Base-by-base conservation (phyloP, 2,797 vertebrate species). In the Brachyalestes nurse region DNA sequence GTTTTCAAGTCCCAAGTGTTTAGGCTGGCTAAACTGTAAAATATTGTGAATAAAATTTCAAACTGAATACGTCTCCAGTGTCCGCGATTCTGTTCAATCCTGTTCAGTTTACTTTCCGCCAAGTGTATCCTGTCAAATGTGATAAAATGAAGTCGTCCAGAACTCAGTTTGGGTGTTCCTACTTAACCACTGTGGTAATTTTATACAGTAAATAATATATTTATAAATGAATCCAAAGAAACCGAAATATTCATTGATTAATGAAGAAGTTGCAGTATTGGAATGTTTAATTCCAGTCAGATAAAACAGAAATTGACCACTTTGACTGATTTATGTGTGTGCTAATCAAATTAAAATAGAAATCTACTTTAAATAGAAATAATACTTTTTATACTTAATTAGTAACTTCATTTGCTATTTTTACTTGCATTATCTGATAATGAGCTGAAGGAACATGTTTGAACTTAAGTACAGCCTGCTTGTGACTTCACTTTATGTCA, bases 31-130 rank as follows among this genome's bases (percentile, higher is more conserved):
- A 80, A 81, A 87, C 83, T 93, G 91, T 93, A 90, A 73, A 93
- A 90, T 83, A 91, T 88, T 93, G 91, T 93, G 89, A 93, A 94
- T 94, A 94, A 93, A 93, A 82, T 88, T 87, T 89, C 61, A 84
- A 89, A 86, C 87, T 88, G 81, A 91, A 72, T 67, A 72, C 1
- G n/a, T 80, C 72, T 86, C 23, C 2, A 65, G 77, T 60, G 78
- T 83, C 19, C 58, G 14, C 6, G 2, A 74, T 77, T 16, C 67
- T 6, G 58, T 47, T 17, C 16, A 14, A 4, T 62, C 16, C 14
- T 64, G 61, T 64, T 34, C 28, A 34, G 0, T 10, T 16, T 14
- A 17, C 1, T 58, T n/a, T n/a, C 2, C 12, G 10, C 25, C 12
- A 2, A 12, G 9, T 25, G 8, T 12, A 47, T 8, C 34, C 34